Evolutionary conservation across 2,888 invertebrate species (phyloP), one percentile per base, ranked within the genome.

Genomic region (Podabrus alpinus): DNA sequence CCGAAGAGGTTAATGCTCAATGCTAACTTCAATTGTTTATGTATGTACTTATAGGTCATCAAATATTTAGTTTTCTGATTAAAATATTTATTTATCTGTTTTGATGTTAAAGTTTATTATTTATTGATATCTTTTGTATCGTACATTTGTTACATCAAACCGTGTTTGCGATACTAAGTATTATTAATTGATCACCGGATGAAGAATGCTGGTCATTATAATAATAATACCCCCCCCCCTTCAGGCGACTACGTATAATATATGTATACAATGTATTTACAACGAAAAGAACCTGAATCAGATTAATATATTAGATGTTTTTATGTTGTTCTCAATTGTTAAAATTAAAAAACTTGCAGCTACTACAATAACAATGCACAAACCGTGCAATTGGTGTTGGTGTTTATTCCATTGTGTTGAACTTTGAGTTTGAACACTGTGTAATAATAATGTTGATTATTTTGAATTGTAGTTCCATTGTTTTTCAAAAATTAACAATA

Each of bases 181-280:
- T n/a, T 45, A 45, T 45, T 45, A 45, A 45, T 45, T n/a, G 45
- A 45, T n/a, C n/a, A n/a, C 4, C 9, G n/a, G 45, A 45, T 45
- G 45, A 7, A 45, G 7, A 13, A 45, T 1, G n/a, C 45, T 45
- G n/a, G n/a, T 45, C 4, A 5, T 29, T 45, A 45, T 45, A 7
- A 7, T 45, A 45, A n/a, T n/a, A n/a, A 5, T 5, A 3, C 1
- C 9, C 9, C 9, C 45, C 45, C 45, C 7, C 45, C 7, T 1
- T n/a, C 0, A 7, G 0, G 5, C 7, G n/a, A 5, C n/a, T 1
- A 0, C n/a, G n/a, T n/a, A n/a, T 1, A 1, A 5, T 1, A 13
- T 29, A 13, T 5, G n/a, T n/a, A n/a, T 5, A 45, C 45, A 45
- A 45, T 45, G 45, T n/a, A 45, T 45, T n/a, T 45, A 45, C 1